A percentile compares a stretch with the other conserved stretches of the same genome.
Conservation (phyloP, 2,888 invertebrate species). For the Eristalinus aeneus region DNA sequence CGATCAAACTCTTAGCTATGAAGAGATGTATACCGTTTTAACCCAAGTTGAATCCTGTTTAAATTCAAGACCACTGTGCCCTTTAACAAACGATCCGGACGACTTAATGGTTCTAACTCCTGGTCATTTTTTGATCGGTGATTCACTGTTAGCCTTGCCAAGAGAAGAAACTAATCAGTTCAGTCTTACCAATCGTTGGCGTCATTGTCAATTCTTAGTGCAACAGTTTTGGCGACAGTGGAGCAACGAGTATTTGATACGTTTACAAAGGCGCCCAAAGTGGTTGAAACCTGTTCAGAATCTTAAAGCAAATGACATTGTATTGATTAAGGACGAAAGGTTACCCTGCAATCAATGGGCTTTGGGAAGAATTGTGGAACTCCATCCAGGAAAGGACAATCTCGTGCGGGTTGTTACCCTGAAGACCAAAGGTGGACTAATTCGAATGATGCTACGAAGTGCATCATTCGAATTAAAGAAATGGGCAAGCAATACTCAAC, state of each 20-base stretch:
- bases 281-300: slow-evolving; percentile 25
- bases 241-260: slow-evolving; percentile 48
- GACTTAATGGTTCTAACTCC: slow-evolving; percentile 47
- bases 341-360: slow-evolving; percentile 23
- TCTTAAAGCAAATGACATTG: slow-evolving; percentile 43
- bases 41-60: slow-evolving; percentile 38
- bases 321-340: slow-evolving; percentile 38
- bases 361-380: slow-evolving; percentile 29
- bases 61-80: slow-evolving; percentile 44
- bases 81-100: slow-evolving; percentile 33
- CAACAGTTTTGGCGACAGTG: slow-evolving; percentile 62
- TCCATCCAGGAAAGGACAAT: slow-evolving; percentile 25
- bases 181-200: not conserved
- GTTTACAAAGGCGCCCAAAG: too few species aligned
- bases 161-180: not conserved
- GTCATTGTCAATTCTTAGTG: slow-evolving; percentile 9
- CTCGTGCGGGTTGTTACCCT: slow-evolving; percentile 17
- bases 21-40: slow-evolving; percentile 33
- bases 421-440: not conserved
- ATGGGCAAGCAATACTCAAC: slow-evolving; percentile 33
- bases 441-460: too few species aligned
- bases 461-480: too few species aligned
- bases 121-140: slow-evolving; percentile 53
- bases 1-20: slow-evolving; percentile 25
- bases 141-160: slow-evolving; percentile 39